These are phyloP conservation scores for Catostylus mosaicus DNA, from an alignment of 30 jellyfish, hydroid and myxozoan genomes.

Conservation along the genomic window DNA sequence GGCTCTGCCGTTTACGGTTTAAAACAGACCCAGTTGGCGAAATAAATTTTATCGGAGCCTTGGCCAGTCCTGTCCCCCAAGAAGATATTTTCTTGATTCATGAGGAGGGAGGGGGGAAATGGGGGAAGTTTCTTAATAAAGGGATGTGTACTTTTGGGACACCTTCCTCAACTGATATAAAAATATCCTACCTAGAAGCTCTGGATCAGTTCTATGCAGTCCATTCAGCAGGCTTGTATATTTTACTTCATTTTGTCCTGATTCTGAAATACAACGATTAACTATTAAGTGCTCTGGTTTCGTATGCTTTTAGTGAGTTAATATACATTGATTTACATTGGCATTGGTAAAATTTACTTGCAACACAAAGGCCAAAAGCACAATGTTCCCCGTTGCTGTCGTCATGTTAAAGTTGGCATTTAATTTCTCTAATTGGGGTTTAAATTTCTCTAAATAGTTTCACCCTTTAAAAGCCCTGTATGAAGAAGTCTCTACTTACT, in stretches of 20 bases:
- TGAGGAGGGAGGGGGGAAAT: background rate
- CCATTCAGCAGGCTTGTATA: conserved; percentile 37
- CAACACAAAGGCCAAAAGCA: no score
- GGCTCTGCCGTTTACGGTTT: no score
- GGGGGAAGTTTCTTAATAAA: background rate
- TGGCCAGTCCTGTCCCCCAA: background rate
- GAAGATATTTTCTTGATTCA: background rate
- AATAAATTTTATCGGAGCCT: no score
- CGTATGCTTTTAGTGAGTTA: no score
- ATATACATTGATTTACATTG: no score
- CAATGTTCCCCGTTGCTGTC: background rate
- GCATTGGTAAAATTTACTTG: no score
- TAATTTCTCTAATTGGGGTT: background rate
- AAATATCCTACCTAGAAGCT: conserved; percentile 32
- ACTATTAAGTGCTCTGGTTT: no score
- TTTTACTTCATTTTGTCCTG: conserved; percentile 14
- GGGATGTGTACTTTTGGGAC: no score
- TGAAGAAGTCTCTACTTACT: no score
- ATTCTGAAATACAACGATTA: background rate
- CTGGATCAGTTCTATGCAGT: conserved; percentile 38
- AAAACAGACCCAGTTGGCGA: no score
- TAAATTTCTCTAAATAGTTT: background rate
- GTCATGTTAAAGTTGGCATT: background rate
- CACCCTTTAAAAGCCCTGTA: background rate
- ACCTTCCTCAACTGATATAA: background rate